Base-by-base conservation (phyloP, 2,113 vertebrate genomes). In the Takifugu bimaculatus region DNA sequence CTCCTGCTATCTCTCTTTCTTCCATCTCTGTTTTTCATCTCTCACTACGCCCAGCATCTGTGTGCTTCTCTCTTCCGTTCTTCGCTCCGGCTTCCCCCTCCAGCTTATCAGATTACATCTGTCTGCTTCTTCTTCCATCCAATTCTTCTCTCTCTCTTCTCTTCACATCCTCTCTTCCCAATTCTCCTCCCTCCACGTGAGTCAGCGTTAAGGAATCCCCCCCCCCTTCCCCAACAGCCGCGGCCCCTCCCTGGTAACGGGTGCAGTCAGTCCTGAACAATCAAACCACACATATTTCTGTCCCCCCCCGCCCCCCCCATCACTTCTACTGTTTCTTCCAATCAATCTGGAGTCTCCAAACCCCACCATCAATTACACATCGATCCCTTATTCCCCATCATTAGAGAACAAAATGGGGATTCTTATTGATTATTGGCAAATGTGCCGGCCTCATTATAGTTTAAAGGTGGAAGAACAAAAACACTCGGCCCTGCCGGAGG, bases 41-140 rank as follows among this genome's bases (percentile, higher is more conserved):
- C 45, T 12, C 13, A 48, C n/a, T n/a, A 48, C 57, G 78, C 53
- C 64, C 59, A 10, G 52, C 69, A 60, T 68, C 63, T 69, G 49
- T 4, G 57, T 50, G 64, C 50, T 48, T 62, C 48, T 55, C 60
- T 53, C 62, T 52, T 63, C 60, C 54, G 71, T 42, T 49, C 53
- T 51, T 66, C 57, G 51, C 54, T 59, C 39, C 48, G 43, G 50
- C 57, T 62, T 48, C 71, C 54, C 49, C 47, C 56, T 49, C 51
- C 62, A 63, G 53, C 57, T 70, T 70, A 85, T 82, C 69, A 73
- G 63, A 86, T 86, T 85, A 80, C 42, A 75, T 74, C 74, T 54
- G 32, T 68, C 75, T 79, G 45, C 49, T 61, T 50, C 81, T 61
- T 66, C 64, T 57, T 81, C 75, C 75, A 84, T 86, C 75, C 75